Base-by-base conservation (phyloP, 2,888 invertebrate species). In the Gibbula magus region DNA sequence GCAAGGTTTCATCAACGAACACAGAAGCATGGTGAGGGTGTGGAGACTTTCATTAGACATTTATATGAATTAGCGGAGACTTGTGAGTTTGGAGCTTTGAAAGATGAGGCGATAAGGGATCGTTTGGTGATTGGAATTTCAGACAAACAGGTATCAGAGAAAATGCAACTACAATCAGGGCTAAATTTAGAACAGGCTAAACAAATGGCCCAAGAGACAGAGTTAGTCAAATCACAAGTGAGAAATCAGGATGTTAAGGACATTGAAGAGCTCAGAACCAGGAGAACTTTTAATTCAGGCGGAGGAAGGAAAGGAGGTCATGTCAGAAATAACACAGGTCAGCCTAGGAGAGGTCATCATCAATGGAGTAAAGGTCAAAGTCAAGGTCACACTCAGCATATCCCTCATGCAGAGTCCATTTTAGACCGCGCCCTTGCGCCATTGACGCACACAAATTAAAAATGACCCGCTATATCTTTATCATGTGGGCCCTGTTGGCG, bases 1-100 rank as follows among this genome's bases (percentile, higher is more conserved):
- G 82, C 82, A n/a, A 82, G 61, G 78, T 82, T 84, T 66, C 82
- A 82, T 75, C 67, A 61, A 22, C 8, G 78, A 16, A 61, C 18
- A 13, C 81, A 84, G 66, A 52, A 53, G 8, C 51, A 25, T n/a
- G 82, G 81, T 18, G 82, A 84, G 79, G 51, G 77, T 18, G 81
- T 84, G 4, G 83, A 82, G 77, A 18, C 52, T 16, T 82, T 81
- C 39, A 67, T 84, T 35, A 22, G 82, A 18, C 10, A 25, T 75
- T 54, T 83, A 45, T 77, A 77, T 54, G 77, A 78, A 56, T 10
- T 82, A 4, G 67, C 83, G 32, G 79, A 83, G 52, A 80, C 61
- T 25, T 83, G 81, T 73, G 76, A 82, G 7, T 82, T 80, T 75
- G 39, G 25, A 51, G 78, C 35, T 5, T 61, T 5, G 10, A 77